Evolutionary conservation across 2,113 vertebrate genomes (phyloP).

Genomic region (Calyptomena viridis): DNA sequence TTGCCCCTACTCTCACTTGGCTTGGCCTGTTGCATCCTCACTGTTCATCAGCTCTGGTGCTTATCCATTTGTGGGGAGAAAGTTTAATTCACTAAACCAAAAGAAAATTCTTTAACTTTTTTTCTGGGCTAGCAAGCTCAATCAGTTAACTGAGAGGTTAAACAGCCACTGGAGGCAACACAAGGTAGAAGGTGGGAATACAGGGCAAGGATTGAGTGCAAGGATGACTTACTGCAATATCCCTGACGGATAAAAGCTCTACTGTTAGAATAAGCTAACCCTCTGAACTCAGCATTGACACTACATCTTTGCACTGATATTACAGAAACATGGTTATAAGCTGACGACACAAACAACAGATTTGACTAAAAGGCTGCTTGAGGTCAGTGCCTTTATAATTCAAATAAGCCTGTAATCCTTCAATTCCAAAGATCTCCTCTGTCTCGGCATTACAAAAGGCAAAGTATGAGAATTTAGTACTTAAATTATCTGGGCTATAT

Average conservation of each 20-base stretch:
- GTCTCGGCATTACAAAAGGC: neutral
- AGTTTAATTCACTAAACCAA: neutral
- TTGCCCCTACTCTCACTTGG: neutral
- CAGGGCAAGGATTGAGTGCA: neutral
- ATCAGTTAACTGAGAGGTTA: neutral
- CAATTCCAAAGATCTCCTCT: neutral
- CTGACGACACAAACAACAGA: neutral
- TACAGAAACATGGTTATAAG: neutral
- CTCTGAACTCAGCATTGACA: neutral
- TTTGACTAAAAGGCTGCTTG: neutral
- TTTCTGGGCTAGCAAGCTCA: neutral
- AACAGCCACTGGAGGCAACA: neutral
- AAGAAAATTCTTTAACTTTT: neutral
- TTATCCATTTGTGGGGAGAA: neutral
- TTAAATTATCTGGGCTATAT: neutral
- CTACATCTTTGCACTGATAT: neutral
- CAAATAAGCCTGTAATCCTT: conserved; percentile 22
- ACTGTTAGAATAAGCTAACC: neutral
- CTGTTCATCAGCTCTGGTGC: neutral
- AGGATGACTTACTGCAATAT: neutral
- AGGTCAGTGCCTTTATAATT: conserved; percentile 16
- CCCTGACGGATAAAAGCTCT: neutral
- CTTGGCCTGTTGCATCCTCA: neutral
- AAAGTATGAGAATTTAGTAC: neutral
- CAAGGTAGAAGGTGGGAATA: neutral